Percentiles rank a stretch among this genome's conserved stretches.
These are phyloP conservation scores for Pocillopora verrucosa DNA, from an alignment of 64 coral and sea anemone species.

Conservation along the genomic window DNA sequence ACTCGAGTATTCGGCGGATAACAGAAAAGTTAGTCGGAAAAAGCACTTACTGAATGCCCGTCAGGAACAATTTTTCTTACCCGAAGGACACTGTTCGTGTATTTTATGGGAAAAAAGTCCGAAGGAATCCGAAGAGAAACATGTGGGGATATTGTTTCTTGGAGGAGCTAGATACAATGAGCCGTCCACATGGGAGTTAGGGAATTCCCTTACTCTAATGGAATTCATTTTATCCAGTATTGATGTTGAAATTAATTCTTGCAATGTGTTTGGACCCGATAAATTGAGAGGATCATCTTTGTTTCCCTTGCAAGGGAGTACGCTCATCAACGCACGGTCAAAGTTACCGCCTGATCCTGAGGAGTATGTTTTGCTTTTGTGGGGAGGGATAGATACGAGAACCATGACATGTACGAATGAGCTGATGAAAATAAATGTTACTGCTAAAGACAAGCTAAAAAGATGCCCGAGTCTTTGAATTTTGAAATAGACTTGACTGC, in stretches of 20 bases:
- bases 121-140: not conserved
- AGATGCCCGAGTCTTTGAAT: slow-evolving; percentile 1
- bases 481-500: slow-evolving; percentile 12
- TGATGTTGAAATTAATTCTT: slow-evolving; percentile 3
- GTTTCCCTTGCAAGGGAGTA: slow-evolving; percentile 8
- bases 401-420: no score
- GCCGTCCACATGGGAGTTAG: slow-evolving; percentile 16
- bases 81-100: not conserved
- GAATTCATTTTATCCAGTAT: not conserved
- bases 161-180: slow-evolving; percentile 22
- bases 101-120: not conserved
- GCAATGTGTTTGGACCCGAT: not conserved
- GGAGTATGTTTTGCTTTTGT: not conserved
- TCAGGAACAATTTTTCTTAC: not conserved
- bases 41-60: not conserved
- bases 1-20: slow-evolving; percentile 3
- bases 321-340: not conserved
- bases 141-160: not conserved
- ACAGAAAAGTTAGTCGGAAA: not conserved
- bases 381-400: not conserved
- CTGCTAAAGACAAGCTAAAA: not conserved
- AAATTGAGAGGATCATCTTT: slow-evolving; percentile 18
- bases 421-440: slow-evolving; percentile 6
- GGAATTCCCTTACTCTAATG: slow-evolving; percentile 23
- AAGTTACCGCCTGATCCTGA: not conserved